These are phyloP conservation scores for Spisula subtruncata DNA, from an alignment of 2,888 invertebrate genomes.

Conservation along the genomic window DNA sequence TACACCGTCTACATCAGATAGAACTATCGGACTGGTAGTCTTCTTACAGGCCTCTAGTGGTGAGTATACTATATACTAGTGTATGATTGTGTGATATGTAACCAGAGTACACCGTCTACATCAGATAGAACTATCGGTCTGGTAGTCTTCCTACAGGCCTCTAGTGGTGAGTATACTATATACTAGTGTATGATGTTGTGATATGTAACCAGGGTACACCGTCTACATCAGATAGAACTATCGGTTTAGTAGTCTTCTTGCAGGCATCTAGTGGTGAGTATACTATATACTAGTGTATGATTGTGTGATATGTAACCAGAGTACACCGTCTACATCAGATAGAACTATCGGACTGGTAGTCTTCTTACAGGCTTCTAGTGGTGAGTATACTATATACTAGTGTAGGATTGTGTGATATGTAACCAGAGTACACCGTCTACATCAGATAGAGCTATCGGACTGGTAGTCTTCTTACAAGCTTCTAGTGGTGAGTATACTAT, in stretches of 20 bases:
- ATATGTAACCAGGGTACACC: slow-evolving; percentile 97
- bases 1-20: slow-evolving; percentile 93
- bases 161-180: slow-evolving; percentile 90
- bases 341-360: slow-evolving; percentile 96
- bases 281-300: slow-evolving; percentile 92
- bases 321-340: slow-evolving; percentile 94
- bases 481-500: slow-evolving; percentile 91
- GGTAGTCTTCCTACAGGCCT: slow-evolving; percentile 95
- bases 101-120: slow-evolving; percentile 95
- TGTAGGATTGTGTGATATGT: slow-evolving; percentile 98
- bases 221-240: slow-evolving; percentile 94
- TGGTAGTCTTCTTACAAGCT: slow-evolving; percentile 95
- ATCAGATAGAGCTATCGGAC: slow-evolving; percentile 94
- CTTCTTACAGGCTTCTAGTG: slow-evolving; percentile 95
- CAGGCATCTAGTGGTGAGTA: slow-evolving; percentile 92
- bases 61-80: slow-evolving; percentile 74
- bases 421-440: slow-evolving; percentile 96
- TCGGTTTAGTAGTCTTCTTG: slow-evolving; percentile 96
- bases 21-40: slow-evolving; percentile 96
- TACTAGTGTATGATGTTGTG: slow-evolving; percentile 96
- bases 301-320: slow-evolving; percentile 98
- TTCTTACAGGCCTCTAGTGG: slow-evolving; percentile 95
- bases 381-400: slow-evolving; percentile 79
- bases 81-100: slow-evolving; percentile 98
- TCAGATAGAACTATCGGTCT: slow-evolving; percentile 95